Base-by-base conservation (phyloP, 2,113 vertebrate species). In the Poicephalus gulielmi region DNA sequence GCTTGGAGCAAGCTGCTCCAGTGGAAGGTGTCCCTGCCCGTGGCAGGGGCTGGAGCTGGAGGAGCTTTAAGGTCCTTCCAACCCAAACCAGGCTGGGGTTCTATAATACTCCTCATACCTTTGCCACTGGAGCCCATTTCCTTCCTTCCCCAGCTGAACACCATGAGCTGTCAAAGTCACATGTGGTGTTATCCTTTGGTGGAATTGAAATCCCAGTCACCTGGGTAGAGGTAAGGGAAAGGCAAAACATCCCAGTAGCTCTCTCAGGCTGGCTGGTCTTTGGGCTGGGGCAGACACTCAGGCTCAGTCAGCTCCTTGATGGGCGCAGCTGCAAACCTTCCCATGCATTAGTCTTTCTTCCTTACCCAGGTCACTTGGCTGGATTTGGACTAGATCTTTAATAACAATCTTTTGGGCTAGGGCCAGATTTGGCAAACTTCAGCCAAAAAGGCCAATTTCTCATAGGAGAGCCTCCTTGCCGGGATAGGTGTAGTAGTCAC, bases 261-360 rank as follows among this genome's bases (percentile, higher is more conserved):
- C 6, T 30, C 39, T n/a, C n/a, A 31, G 0, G 11, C 35, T 17
- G 14, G 20, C 43, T 78, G 41, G 55, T 33, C 24, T 88, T 73
- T 0, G 0, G 55, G 44, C 33, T 70, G 59, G 46, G 25, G 49
- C 0, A 7, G 23, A 11, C 13, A 22, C 24, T 35, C 0, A 1
- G 57, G 43, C 22, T 80, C 33, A 4, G 53, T 3, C 23, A 60
- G 31, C 2, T 66, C 31, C 64, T n/a, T 7, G 7, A 31, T n/a
- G 25, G 57, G 18, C 13, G 49, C 88, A 69, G 18, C 49, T 41
- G 44, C 88, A 83, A 77, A 73, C 18, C 3, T 59, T 63, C 11
- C 63, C 59, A 4, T 2, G 13, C 17, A 6, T 35, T 46, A 9
- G 7, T 24, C 27, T 64, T 68, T 37, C 39, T 59, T 53, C 35